Evolutionary conservation across 2,797 vertebrate species (phyloP).

Genomic region (Gephyroberyx darwinii): DNA sequence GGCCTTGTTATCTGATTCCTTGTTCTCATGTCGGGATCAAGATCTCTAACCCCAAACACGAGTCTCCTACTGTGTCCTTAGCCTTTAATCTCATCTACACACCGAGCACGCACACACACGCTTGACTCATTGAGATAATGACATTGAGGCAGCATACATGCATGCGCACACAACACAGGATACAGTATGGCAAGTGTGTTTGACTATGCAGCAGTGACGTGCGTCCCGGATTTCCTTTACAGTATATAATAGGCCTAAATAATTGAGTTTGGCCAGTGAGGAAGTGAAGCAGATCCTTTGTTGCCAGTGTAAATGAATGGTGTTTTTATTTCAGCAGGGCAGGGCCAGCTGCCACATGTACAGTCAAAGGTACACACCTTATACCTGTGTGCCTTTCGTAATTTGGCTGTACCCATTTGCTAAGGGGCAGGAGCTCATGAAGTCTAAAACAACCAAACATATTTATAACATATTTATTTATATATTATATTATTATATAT

Average conservation of each 20-base stretch:
- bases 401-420: background rate
- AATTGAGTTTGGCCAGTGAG: conserved; percentile 35
- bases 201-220: conserved; percentile 22
- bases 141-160: background rate
- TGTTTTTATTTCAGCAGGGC: conserved; percentile 32
- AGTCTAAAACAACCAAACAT: background rate
- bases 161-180: background rate
- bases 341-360: conserved; percentile 4
- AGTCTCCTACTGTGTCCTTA: conserved; percentile 4
- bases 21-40: conserved; percentile 33
- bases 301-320: background rate
- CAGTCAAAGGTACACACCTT: background rate
- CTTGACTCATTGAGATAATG: background rate
- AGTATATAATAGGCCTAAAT: conserved; percentile 37
- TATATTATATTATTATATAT: too few relatives aligned
- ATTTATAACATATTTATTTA: too few relatives aligned
- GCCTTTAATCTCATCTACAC: conserved; percentile 12
- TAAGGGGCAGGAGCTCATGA: background rate
- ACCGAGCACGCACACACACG: background rate
- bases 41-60: conserved; percentile 26
- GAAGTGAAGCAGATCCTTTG: conserved; percentile 22
- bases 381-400: background rate
- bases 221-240: conserved; percentile 2
- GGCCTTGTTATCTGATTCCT: conserved; percentile 22
- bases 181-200: background rate